Evolutionary conservation across 1,140 invertebrate species (phyloP).

Genomic region (Hyposmocoma kahamanoa): DNA sequence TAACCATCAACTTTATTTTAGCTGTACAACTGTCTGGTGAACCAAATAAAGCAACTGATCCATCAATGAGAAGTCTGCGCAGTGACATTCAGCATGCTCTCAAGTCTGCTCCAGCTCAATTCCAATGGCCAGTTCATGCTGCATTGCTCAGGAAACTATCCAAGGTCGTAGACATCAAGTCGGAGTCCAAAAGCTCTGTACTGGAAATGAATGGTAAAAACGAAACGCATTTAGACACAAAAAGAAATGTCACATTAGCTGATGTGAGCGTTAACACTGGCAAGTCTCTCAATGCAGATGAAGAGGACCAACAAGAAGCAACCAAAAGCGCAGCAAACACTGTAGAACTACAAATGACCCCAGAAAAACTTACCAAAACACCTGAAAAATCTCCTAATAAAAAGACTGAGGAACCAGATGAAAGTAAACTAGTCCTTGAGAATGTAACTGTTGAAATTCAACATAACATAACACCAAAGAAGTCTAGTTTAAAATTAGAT

Average conservation of each 20-base stretch:
- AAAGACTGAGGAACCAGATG: slow-evolving; percentile 20
- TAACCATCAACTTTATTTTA: too few species aligned
- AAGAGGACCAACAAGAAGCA: slow-evolving; percentile 28
- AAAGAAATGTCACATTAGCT: slow-evolving; percentile 42
- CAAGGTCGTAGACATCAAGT: slow-evolving; percentile 62
- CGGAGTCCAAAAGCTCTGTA: slow-evolving; percentile 34
- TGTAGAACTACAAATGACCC: slow-evolving; percentile 11
- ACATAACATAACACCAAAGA: slow-evolving; percentile 64
- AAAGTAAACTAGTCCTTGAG: slow-evolving; percentile 46
- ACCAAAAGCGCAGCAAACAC: slow-evolving; percentile 3
- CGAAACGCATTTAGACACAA: slow-evolving; percentile 39
- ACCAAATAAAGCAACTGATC: slow-evolving; percentile 58
- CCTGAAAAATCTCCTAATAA: slow-evolving; percentile 23
- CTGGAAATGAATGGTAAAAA: slow-evolving; percentile 55
- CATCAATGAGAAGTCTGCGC: slow-evolving; percentile 57
- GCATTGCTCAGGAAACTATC: slow-evolving; percentile 55
- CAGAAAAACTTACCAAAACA: slow-evolving; percentile 18
- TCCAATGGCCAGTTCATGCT: slow-evolving; percentile 61
- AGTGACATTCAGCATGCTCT: slow-evolving; percentile 52
- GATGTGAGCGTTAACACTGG: slow-evolving; percentile 59
- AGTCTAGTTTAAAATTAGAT: slow-evolving; percentile 59
- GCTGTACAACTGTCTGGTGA: slow-evolving; percentile 58
- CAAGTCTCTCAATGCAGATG: slow-evolving; percentile 41
- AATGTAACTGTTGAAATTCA: slow-evolving; percentile 66
- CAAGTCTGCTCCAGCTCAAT: slow-evolving; percentile 30